A percentile compares a stretch with the other conserved stretches of the same genome.
Evolutionary conservation across 2,113 vertebrate genomes (phyloP).

Genomic region (Hydropotes inermis): DNA sequence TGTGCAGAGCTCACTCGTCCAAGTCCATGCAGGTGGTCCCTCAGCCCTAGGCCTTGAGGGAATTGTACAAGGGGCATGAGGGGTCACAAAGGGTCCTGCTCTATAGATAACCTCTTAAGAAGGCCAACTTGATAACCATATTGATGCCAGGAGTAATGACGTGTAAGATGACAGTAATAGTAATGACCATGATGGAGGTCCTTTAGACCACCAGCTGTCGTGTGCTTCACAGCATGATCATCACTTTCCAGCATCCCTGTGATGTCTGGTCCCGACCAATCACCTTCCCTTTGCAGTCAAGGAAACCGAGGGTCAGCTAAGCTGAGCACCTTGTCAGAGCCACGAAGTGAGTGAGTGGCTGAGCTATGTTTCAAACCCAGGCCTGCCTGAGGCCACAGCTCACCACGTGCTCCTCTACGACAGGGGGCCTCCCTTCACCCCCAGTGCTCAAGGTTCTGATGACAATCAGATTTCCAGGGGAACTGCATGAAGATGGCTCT

Average conservation of each 20-base stretch:
- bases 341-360: background rate
- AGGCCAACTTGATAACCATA: background rate
- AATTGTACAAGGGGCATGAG: accelerated
- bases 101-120: background rate
- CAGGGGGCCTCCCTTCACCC: background rate
- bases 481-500: background rate
- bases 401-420: accelerated
- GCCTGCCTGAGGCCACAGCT: background rate
- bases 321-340: accelerated
- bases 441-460: accelerated
- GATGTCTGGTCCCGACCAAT: accelerated
- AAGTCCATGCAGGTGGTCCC: accelerated
- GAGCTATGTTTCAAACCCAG: background rate
- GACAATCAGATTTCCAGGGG: background rate
- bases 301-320: background rate
- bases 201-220: accelerated
- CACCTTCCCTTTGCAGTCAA: background rate
- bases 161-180: background rate
- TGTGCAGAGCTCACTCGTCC: background rate
- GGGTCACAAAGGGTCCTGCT: background rate
- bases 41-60: background rate
- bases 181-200: accelerated
- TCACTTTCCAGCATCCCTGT: background rate
- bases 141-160: background rate
- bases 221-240: accelerated